Evolutionary conservation across 2,888 invertebrate genomes (phyloP).

Genomic region (Siphlonurus alternatus): DNA sequence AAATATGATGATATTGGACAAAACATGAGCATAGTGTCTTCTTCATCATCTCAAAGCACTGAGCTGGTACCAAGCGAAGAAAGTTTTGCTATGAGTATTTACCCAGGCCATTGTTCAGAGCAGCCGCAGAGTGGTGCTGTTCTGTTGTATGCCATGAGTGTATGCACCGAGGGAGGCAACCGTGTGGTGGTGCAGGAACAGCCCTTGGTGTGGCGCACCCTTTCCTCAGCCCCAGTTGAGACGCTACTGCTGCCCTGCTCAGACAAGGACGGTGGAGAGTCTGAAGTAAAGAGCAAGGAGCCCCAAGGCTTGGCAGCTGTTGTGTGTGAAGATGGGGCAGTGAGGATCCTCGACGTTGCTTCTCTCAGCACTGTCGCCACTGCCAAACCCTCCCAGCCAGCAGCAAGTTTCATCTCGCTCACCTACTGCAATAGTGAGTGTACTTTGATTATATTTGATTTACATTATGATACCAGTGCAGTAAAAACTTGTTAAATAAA

Average conservation of each 20-base stretch:
- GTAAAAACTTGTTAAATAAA: too few relatives aligned
- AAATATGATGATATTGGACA: neutral
- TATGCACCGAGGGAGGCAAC: too few relatives aligned
- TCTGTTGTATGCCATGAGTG: constrained; percentile 37
- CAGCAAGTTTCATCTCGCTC: constrained; percentile 59
- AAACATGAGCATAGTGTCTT: neutral
- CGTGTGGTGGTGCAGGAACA: constrained; percentile 37
- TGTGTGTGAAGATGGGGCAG: constrained; percentile 55
- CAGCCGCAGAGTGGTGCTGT: constrained; percentile 18
- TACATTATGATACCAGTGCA: neutral
- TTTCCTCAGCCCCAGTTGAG: constrained; percentile 43
- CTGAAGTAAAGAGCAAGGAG: constrained; percentile 13
- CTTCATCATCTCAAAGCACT: neutral
- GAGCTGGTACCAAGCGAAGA: neutral
- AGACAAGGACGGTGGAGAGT: constrained; percentile 27
- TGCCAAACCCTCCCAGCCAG: constrained; percentile 38
- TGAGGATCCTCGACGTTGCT: constrained; percentile 53
- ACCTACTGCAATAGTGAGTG: constrained; percentile 66
- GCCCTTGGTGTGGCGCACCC: constrained; percentile 41
- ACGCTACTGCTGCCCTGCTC: constrained; percentile 45
- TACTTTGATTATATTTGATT: too few relatives aligned
- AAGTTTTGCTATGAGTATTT: too few relatives aligned
- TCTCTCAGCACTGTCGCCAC: constrained; percentile 50
- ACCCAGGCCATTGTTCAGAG: too few relatives aligned
- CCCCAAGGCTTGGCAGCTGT: constrained; percentile 42